Evolutionary conservation across 2,888 invertebrate genomes (phyloP).

Genomic region (Agrotis exclamationis): DNA sequence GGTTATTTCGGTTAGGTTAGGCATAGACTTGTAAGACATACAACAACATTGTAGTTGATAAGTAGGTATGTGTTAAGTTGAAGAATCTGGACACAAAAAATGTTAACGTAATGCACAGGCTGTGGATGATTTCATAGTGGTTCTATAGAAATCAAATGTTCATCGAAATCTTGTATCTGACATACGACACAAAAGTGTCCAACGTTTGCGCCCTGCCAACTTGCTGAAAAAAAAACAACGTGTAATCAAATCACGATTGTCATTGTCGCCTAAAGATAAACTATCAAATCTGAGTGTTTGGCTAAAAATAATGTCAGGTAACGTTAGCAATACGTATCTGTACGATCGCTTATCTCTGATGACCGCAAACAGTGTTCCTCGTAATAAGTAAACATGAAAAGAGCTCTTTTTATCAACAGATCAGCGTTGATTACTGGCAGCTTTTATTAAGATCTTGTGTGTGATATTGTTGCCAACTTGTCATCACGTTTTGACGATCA

Average conservation of each 20-base stretch:
- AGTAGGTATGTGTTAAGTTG: too few relatives aligned
- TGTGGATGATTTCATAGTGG: too few relatives aligned
- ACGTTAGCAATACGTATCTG: neutral
- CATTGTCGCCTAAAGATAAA: neutral
- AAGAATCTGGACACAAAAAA: too few relatives aligned
- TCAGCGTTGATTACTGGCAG: conserved; percentile 6
- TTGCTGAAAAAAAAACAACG: neutral
- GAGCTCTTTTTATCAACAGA: conserved; percentile 7
- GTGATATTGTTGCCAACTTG: neutral
- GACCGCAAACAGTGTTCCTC: neutral
- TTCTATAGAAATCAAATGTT: too few relatives aligned
- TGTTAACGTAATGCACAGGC: too few relatives aligned
- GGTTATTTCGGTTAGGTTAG: neutral
- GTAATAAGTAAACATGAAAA: conserved; percentile 5
- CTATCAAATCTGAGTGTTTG: neutral
- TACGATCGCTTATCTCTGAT: neutral
- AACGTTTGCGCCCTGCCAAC: too few relatives aligned
- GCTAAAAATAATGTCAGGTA: neutral
- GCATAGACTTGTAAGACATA: too few relatives aligned
- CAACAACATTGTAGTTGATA: too few relatives aligned
- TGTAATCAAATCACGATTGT: neutral
- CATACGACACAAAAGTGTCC: too few relatives aligned
- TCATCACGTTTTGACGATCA: neutral
- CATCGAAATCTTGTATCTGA: too few relatives aligned
- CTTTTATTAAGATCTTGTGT: conserved; percentile 15